These are phyloP conservation scores for Tragelaphus imberbis DNA, from an alignment of 2,113 vertebrate species.

Conservation along the genomic window DNA sequence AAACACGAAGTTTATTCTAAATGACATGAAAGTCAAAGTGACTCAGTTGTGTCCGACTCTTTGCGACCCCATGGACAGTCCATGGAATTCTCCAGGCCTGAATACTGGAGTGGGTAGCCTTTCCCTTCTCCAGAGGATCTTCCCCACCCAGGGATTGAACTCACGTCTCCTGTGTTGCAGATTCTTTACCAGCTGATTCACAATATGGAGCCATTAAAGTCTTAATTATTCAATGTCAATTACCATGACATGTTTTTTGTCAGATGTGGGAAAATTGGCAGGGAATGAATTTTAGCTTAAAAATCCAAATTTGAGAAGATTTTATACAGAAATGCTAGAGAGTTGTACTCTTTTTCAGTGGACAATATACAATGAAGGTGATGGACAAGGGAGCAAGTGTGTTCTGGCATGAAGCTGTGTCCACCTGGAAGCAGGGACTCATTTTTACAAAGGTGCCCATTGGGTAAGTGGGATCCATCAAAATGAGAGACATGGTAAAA, in stretches of 20 bases:
- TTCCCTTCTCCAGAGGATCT: not conserved
- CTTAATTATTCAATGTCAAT: not conserved
- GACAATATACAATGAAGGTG: not conserved
- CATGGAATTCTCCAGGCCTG: not conserved
- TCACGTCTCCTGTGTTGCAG: accelerated
- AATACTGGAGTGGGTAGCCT: not conserved
- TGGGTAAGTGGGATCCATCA: not conserved
- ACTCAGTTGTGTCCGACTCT: not conserved
- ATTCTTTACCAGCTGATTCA: not conserved
- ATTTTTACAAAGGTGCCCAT: not conserved
- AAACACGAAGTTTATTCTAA: not conserved
- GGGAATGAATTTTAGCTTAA: not conserved
- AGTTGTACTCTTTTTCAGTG: not conserved
- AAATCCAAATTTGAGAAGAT: not conserved
- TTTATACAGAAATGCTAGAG: not conserved
- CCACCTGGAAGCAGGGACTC: not conserved
- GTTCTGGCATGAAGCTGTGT: not conserved
- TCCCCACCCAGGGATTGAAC: not conserved
- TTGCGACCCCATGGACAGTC: not conserved
- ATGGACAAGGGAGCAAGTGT: not conserved
- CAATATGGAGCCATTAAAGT: not conserved
- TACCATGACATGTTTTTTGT: not conserved
- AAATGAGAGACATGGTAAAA: not conserved
- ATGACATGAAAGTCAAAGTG: not conserved
- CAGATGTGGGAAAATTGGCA: not conserved